phyloP scores from a whole-genome alignment of 2,888 invertebrate species.

The Eremobia ochroleuca region DNA sequence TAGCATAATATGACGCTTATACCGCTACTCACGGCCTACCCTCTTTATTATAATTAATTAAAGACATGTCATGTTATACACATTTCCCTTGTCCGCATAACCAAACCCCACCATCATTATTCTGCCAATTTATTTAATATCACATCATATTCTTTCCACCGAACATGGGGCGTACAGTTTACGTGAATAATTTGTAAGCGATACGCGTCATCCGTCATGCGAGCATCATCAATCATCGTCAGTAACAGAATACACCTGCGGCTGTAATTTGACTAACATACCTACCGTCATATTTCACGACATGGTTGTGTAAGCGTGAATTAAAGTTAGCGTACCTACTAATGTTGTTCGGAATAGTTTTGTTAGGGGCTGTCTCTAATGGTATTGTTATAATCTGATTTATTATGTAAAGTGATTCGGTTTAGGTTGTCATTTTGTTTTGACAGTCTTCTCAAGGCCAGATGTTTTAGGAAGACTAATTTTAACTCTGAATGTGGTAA shows the following conservation, averaged over 20 bases:
- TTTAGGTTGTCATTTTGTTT: conserved; percentile 3
- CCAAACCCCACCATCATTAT: conserved; percentile 26
- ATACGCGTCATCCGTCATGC: conserved; percentile 64
- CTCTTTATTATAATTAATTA: conserved; percentile 23
- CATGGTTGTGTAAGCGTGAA: conserved; percentile 65
- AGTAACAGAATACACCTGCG: conserved; percentile 69
- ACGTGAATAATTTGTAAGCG: conserved; percentile 66
- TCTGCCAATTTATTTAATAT: conserved; percentile 41
- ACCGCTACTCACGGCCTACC: neutral
- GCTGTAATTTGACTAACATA: conserved; percentile 64
- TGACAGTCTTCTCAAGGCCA: neutral
- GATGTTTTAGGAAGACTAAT: neutral
- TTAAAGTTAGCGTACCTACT: conserved; percentile 47
- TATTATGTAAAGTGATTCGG: conserved; percentile 3
- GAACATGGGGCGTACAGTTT: conserved; percentile 45
- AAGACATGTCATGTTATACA: conserved; percentile 25
- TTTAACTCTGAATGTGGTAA: neutral
- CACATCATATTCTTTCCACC: conserved; percentile 48
- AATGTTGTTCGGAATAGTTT: conserved; percentile 49
- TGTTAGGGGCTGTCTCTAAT: conserved; percentile 1
- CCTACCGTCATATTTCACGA: conserved; percentile 58
- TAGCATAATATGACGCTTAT: neutral
- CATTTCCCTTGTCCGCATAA: neutral
- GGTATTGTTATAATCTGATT: conserved; percentile 30
- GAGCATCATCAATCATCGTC: conserved; percentile 65